A percentile compares a stretch with the other conserved stretches of the same genome.
These are phyloP conservation scores for Zapornia atra DNA, from an alignment of 2,113 vertebrate species.

Conservation along the genomic window DNA sequence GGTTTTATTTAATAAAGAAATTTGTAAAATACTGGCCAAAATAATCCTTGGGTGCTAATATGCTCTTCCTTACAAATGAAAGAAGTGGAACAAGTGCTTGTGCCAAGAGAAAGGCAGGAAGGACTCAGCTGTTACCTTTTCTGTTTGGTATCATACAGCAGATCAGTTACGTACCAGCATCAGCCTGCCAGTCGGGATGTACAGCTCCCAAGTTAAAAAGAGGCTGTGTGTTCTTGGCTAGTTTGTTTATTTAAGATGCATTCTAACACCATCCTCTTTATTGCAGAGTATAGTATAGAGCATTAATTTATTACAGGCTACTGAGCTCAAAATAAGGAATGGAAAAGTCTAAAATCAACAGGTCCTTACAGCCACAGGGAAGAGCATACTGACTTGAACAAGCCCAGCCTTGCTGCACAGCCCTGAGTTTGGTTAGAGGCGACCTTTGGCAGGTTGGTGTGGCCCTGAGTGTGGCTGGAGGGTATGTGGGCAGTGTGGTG, in stretches of 20 bases:
- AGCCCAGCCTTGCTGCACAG: neutral
- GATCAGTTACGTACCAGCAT: neutral
- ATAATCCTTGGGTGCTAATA: neutral
- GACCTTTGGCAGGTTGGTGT: neutral
- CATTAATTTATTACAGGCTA: neutral
- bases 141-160: neutral
- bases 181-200: fast-evolving
- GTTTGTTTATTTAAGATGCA: neutral
- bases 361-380: neutral
- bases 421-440: fast-evolving
- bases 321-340: neutral
- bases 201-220: neutral
- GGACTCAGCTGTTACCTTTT: neutral
- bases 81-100: neutral
- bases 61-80: neutral
- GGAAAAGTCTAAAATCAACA: neutral
- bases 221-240: neutral
- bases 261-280: neutral
- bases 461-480: neutral
- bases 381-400: neutral
- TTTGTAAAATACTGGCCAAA: neutral
- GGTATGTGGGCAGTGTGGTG: fast-evolving
- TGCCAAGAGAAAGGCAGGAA: neutral
- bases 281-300: neutral
- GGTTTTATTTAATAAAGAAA: neutral